Evolutionary conservation across 2,888 invertebrate genomes (phyloP).

Genomic region (Metalampra italica): DNA sequence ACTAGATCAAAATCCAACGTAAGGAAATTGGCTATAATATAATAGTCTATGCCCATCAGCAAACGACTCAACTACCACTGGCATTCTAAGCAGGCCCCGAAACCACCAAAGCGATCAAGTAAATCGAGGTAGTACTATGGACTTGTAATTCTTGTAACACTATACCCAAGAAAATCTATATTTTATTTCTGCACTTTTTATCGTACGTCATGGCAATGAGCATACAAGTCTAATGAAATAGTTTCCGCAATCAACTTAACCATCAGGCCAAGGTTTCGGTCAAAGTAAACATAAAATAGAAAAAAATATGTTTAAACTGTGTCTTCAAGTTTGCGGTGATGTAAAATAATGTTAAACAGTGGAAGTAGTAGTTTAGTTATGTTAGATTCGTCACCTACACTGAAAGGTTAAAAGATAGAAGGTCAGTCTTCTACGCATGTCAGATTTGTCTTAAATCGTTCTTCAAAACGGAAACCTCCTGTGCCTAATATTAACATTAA

Average conservation of each 20-base stretch:
- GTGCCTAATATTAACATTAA: too few relatives aligned
- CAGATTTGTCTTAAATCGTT: too few relatives aligned
- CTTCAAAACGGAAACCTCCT: too few relatives aligned
- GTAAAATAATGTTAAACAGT: not conserved
- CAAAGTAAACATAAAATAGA: not conserved
- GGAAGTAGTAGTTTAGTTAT: slow-evolving; percentile 4
- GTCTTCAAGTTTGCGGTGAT: not conserved
- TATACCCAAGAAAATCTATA: not conserved
- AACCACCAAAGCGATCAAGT: too few relatives aligned
- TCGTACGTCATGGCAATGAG: not conserved
- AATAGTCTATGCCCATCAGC: too few relatives aligned
- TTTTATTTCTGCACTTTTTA: not conserved
- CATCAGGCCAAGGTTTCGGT: not conserved
- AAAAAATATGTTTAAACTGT: not conserved
- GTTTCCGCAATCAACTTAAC: not conserved
- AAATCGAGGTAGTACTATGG: too few relatives aligned
- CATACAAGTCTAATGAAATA: not conserved
- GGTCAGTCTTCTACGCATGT: not conserved
- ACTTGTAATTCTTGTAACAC: too few relatives aligned
- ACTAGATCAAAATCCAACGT: too few relatives aligned
- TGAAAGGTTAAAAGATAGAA: slow-evolving; percentile 36
- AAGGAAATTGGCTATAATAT: too few relatives aligned
- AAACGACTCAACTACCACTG: too few relatives aligned
- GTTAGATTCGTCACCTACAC: slow-evolving; percentile 46
- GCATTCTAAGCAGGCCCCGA: too few relatives aligned